Base-by-base conservation (phyloP, 2,888 invertebrate species). In the Limnephilus marmoratus region DNA sequence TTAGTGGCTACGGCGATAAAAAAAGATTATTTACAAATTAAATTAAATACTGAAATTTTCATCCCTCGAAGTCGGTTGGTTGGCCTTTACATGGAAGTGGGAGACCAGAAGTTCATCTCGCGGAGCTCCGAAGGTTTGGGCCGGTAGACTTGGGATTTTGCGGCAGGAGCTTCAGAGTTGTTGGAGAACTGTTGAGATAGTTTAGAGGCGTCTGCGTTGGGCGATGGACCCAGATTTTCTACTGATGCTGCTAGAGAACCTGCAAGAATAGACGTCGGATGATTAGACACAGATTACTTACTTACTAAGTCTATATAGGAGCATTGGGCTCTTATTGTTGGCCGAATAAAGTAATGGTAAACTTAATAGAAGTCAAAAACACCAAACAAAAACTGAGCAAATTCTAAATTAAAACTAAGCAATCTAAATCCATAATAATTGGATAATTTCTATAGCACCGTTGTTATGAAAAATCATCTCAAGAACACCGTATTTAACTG, bases 41-140 rank as follows among this genome's bases (percentile, higher is more conserved):
- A 15, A 49, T 89, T 81, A 81, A 90, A 90, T 90, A 90, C 90
- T 90, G 85, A 90, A 90, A 81, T 81, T 90, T 91, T 5, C 18
- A 80, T 85, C 34, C 49, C 37, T 34, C 11, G 34, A 53, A 24
- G 34, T 13, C 15, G 4, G 37, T 29, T 83, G 18, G 83, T 45
- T 68, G 53, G 29, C 68, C 5, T 92, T 18, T 97, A 98, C 98
- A 98, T 98, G 0, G 98, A 98, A 13, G 98, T 98, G 0, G 98
- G 98, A 11, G 98, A 98, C 98, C 98, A 98, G 95, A 98, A 98
- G 95, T 98, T 98, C 97, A 98, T 97, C 95, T 98, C 98, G 86
- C 98, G 95, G 24, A 98, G 95, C 94, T 98, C 98, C 0, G 98
- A 97, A 0, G 97, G 97, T 94, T 97, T 97, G 0, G 97, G 96